Conservation (phyloP, 2,888 invertebrate genomes). For the Dolichomitus sp. region DNA sequence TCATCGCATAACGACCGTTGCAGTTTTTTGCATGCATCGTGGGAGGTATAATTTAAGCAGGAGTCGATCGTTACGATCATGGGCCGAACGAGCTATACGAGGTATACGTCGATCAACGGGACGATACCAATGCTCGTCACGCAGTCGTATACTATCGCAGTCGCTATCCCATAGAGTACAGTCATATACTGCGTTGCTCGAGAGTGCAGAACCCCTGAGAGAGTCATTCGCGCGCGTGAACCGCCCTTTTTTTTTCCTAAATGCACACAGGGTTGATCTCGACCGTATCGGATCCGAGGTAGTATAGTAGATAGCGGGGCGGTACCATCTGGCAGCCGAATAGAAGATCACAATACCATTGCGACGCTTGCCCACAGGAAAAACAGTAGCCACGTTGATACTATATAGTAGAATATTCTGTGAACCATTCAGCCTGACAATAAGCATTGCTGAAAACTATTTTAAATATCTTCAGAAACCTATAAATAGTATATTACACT, state of each 20-base stretch:
- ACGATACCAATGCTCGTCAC: constrained; percentile 47
- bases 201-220: constrained; percentile 72
- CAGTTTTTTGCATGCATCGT: constrained; percentile 58
- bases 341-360: constrained; percentile 34
- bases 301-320: constrained; percentile 19
- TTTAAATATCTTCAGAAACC: background rate
- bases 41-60: constrained; percentile 49
- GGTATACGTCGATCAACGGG: constrained; percentile 46
- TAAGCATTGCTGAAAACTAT: background rate
- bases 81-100: constrained; percentile 42
- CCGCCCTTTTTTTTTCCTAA: constrained; percentile 62
- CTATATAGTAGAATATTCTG: background rate
- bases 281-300: constrained; percentile 43
- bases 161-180: constrained; percentile 10
- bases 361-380: constrained; percentile 13
- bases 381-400: constrained; percentile 1
- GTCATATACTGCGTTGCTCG: constrained; percentile 44
- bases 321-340: constrained; percentile 64
- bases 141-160: constrained; percentile 19
- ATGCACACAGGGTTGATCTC: constrained; percentile 56
- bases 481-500: too few relatives aligned
- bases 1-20: constrained; percentile 38
- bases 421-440: background rate
- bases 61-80: constrained; percentile 45
- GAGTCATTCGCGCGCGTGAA: constrained; percentile 72